Conservation (phyloP, 2,113 vertebrate genomes). For the Sylvietta virens region DNA sequence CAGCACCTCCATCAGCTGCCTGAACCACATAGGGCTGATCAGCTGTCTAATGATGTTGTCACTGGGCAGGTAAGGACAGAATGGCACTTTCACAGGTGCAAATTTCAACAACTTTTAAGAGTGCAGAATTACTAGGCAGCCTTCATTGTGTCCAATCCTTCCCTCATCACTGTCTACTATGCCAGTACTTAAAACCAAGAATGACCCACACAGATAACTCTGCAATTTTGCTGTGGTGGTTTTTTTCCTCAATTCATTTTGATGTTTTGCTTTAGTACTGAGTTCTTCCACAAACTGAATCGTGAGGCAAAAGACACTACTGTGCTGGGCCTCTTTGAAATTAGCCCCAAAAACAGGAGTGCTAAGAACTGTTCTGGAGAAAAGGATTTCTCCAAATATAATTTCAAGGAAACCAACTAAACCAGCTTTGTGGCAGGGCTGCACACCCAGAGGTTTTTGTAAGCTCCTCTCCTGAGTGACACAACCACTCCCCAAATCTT, state of each 20-base stretch:
- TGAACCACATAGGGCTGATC: background rate
- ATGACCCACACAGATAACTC: background rate
- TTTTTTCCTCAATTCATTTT: rapidly evolving
- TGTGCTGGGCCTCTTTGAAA: background rate
- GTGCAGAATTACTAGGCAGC: too few relatives aligned
- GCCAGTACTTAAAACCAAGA: background rate
- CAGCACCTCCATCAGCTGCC: background rate
- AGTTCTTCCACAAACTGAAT: background rate
- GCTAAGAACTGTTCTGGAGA: background rate
- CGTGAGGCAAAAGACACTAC: background rate
- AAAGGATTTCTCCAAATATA: background rate
- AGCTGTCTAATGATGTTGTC: background rate
- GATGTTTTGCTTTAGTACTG: background rate
- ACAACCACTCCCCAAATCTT: background rate
- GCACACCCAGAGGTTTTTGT: background rate
- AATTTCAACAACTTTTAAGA: background rate
- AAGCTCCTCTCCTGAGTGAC: background rate
- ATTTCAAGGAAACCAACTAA: background rate
- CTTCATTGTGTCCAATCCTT: rapidly evolving
- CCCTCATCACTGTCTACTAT: background rate
- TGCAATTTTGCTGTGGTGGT: background rate
- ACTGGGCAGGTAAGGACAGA: background rate
- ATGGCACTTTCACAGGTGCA: background rate
- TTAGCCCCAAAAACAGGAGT: background rate
- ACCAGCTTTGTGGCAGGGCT: background rate